Conservation (phyloP, 2,888 invertebrate genomes). For the Epistrophe eligans region DNA sequence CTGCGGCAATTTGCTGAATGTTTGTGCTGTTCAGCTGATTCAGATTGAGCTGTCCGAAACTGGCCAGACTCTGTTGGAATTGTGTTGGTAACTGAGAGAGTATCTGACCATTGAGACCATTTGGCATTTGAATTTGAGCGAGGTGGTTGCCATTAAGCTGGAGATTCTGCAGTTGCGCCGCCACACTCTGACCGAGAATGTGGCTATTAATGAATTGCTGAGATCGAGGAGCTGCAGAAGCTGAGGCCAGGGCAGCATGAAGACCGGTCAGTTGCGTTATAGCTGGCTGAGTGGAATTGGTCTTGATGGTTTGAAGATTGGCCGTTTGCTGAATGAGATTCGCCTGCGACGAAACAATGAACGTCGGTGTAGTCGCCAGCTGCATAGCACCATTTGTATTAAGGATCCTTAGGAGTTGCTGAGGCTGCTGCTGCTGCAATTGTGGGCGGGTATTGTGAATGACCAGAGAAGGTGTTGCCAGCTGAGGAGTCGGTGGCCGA, state of each 20-base stretch:
- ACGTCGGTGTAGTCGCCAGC: constrained; percentile 85
- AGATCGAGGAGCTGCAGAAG: constrained; percentile 81
- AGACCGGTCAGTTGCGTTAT: constrained; percentile 82
- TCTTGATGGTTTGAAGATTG: constrained; percentile 83
- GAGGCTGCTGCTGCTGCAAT: constrained; percentile 83
- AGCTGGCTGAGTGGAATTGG: constrained; percentile 78
- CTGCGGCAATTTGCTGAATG: constrained; percentile 82
- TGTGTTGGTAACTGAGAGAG: constrained; percentile 83
- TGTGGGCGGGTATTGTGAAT: constrained; percentile 83
- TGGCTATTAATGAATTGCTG: constrained; percentile 84
- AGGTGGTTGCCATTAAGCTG: constrained; percentile 83
- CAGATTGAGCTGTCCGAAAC: constrained; percentile 81
- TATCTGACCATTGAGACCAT: constrained; percentile 82
- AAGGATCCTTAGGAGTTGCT: constrained; percentile 86
- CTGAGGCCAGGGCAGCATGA: constrained; percentile 81
- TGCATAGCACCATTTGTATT: constrained; percentile 87
- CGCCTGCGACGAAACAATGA: constrained; percentile 84
- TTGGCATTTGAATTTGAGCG: constrained; percentile 84
- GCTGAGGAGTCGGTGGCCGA: constrained; percentile 87
- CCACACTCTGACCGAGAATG: constrained; percentile 82
- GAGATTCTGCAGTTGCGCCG: constrained; percentile 83
- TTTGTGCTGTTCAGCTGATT: constrained; percentile 83
- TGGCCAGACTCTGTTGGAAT: constrained; percentile 82
- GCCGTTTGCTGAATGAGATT: constrained; percentile 84
- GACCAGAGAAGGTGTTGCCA: constrained; percentile 84